Conservation (phyloP, 1,140 invertebrate species). For the Paracyclopina nana region DNA sequence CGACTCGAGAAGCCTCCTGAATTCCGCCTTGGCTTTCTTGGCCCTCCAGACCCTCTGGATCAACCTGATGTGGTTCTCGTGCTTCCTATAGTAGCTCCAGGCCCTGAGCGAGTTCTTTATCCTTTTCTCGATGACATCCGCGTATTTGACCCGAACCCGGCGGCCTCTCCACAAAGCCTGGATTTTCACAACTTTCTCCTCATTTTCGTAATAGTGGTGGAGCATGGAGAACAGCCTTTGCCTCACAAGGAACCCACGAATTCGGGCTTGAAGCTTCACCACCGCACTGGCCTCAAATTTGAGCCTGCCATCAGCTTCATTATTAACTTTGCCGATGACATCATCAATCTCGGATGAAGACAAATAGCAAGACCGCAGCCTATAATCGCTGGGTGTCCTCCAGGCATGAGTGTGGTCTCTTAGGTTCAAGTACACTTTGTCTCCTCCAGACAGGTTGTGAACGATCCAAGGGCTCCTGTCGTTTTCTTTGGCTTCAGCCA, state of each 20-base stretch:
- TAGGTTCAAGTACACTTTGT: neutral
- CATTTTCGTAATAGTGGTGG: slow-evolving; percentile 32
- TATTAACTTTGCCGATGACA: neutral
- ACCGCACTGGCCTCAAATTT: slow-evolving; percentile 20
- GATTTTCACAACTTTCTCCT: slow-evolving; percentile 30
- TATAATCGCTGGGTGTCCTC: neutral
- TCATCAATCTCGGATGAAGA: neutral
- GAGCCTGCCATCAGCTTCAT: slow-evolving; percentile 27
- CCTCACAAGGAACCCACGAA: slow-evolving; percentile 40
- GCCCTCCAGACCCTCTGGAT: slow-evolving; percentile 45
- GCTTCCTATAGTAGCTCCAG: neutral
- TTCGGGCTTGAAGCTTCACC: slow-evolving; percentile 35
- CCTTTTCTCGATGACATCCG: slow-evolving; percentile 20
- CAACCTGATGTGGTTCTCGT: slow-evolving; percentile 33
- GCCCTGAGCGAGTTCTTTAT: neutral
- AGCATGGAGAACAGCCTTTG: slow-evolving; percentile 30
- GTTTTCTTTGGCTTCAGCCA: neutral
- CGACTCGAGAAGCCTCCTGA: slow-evolving; percentile 33
- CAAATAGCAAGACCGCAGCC: neutral
- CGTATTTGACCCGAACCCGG: slow-evolving; percentile 27
- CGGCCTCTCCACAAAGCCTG: neutral
- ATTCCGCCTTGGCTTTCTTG: slow-evolving; percentile 27
- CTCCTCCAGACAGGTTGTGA: neutral
- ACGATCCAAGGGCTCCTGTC: neutral
- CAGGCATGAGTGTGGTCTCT: neutral